These are phyloP conservation scores for Phataginus tetradactyla DNA, from an alignment of 2,797 vertebrate genomes.

Conservation along the genomic window DNA sequence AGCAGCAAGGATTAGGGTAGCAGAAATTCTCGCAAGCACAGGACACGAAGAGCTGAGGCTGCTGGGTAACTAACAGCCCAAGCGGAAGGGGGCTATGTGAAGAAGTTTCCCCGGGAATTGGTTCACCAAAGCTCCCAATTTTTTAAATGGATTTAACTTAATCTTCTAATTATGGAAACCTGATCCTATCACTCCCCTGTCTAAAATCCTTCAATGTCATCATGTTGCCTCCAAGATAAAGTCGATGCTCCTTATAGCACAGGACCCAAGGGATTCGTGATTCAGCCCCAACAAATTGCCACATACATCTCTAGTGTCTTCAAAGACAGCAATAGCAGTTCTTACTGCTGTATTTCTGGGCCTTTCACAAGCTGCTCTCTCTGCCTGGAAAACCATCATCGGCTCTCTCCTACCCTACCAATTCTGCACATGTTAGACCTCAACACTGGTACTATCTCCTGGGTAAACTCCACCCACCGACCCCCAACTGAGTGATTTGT, in stretches of 20 bases:
- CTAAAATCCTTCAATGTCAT: background rate
- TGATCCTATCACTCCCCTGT: background rate
- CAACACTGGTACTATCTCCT: background rate
- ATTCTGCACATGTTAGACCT: background rate
- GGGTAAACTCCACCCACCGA: background rate
- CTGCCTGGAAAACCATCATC: background rate
- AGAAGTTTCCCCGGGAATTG: background rate
- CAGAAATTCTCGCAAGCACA: background rate
- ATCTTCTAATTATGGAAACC: background rate
- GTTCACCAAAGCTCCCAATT: background rate
- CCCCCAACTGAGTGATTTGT: background rate
- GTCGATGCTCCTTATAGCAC: background rate
- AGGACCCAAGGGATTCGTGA: background rate
- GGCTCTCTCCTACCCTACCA: background rate
- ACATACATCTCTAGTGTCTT: background rate
- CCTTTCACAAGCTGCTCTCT: background rate
- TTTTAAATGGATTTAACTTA: background rate
- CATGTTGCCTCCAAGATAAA: background rate
- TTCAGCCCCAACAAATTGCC: background rate
- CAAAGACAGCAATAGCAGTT: background rate
- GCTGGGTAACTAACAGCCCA: background rate
- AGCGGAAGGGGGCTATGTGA: background rate
- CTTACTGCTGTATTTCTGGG: background rate
- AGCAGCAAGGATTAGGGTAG: background rate
- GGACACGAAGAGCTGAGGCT: background rate